Base-by-base conservation (phyloP, 2,888 invertebrate species). In the Tribolium freemani region DNA sequence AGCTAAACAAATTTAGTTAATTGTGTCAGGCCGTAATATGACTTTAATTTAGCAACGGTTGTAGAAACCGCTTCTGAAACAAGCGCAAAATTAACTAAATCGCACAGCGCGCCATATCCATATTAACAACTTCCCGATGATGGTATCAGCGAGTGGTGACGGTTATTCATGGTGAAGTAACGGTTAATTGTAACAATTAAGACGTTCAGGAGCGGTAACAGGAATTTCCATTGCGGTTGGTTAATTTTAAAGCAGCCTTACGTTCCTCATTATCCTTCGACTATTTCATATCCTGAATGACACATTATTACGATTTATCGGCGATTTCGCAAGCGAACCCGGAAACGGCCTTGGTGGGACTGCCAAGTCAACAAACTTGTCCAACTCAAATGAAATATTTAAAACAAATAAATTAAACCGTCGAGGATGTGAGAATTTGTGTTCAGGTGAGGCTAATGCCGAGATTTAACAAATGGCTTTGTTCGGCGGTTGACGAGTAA, bases 201-300 rank as follows among this genome's bases (percentile, higher is more conserved):
- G 48, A 48, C 26, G 61, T 61, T 44, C 10, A 21, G 54, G 30
- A 20, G 44, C 44, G 21, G 38, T 20, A 67, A 10, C 45, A 30
- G 16, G 66, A 45, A 61, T 53, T 61, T 61, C 61, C 60, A 21
- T 69, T 60, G 69, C 60, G 69, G 60, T 69, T 53, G 51, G 53
- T 69, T 69, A 69, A 69, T 61, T 69, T 51, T 38, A 58, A 31
- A 20, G 26, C 26, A 44, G 30, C 44, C 16, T 13, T 21, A 60
- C 13, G 50, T 44, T 60, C n/a, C n/a, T n/a, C 10, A 69, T 69
- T 69, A 69, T 46, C 53, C 69, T 60, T 69, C 53, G 69, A 58
- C 69, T 51, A 60, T 60, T 58, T 60, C 69, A 60, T 69, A 69
- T 69, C 60, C 69, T 58, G 44, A 44, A 51, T 53, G 69, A 60